Evolutionary conservation across 1,140 invertebrate species (phyloP).

Genomic region (Gryllus bimaculatus): DNA sequence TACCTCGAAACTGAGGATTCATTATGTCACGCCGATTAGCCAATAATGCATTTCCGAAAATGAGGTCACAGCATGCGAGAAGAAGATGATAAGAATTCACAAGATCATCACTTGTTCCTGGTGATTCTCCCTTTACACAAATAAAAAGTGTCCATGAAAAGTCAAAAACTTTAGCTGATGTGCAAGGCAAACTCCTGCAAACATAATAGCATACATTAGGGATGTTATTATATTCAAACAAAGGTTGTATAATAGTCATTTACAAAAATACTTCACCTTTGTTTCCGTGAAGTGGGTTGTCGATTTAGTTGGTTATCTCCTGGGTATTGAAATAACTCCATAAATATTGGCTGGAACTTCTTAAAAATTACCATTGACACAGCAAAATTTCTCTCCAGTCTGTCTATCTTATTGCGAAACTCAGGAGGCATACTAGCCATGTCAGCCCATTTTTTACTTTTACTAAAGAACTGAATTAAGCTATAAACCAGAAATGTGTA

Average conservation of each 20-base stretch:
- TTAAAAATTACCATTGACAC: constrained; percentile 92
- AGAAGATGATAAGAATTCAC: constrained; percentile 91
- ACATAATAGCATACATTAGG: constrained; percentile 19
- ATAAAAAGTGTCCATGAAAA: constrained; percentile 91
- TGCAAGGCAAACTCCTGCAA: constrained; percentile 56
- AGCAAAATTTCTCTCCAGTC: constrained; percentile 84
- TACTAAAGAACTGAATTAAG: constrained; percentile 89
- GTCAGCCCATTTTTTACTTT: constrained; percentile 92
- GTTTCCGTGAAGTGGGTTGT: constrained; percentile 56
- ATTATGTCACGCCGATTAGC: constrained; percentile 73
- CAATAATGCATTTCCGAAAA: constrained; percentile 77
- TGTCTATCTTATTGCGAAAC: constrained; percentile 75
- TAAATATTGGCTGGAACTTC: constrained; percentile 84
- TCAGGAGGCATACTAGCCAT: constrained; percentile 83
- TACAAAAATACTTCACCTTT: constrained; percentile 41
- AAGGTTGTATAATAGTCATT: not conserved
- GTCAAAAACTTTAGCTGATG: constrained; percentile 74
- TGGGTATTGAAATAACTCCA: constrained; percentile 65
- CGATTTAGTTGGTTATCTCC: constrained; percentile 43
- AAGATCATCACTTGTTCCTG: constrained; percentile 78
- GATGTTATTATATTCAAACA: not conserved
- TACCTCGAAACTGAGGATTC: constrained; percentile 74
- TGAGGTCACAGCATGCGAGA: constrained; percentile 80
- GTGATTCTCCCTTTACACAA: constrained; percentile 77
- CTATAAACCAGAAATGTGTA: constrained; percentile 28